Evolutionary conservation across 1,140 invertebrate species (phyloP), one percentile per base, ranked within the genome.

Genomic region (Formica selysi): DNA sequence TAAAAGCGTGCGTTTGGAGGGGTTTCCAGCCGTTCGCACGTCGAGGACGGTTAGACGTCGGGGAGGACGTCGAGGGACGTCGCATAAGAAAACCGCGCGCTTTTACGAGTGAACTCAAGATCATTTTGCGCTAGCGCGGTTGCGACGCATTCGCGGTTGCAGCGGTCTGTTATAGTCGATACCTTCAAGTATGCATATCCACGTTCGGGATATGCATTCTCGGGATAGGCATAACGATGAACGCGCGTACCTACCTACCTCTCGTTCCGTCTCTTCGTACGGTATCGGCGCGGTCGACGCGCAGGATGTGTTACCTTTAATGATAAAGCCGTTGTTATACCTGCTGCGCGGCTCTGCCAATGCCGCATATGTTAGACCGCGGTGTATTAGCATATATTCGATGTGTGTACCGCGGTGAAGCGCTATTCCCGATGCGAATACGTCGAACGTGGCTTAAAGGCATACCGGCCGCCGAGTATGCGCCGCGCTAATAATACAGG

Each of bases 241-340:
- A 86, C 64, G 70, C 38, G 61, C 11, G 44, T 13, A 8, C 11
- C 8, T 48, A 48, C 44, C 13, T 86, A 70, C 51, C 62, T 74
- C 51, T 76, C 51, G 62, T 26, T 54, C 16, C 13, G 38, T 32
- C 59, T 79, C 73, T 4, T 26, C 22, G 38, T 22, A 59, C 74
- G 88, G 3, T 38, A 89, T 85, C 44, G 87, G 84, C 74, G 29
- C 62, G 59, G 68, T 67, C 86, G 80, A 19, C 36, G 79, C 54
- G 83, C 61, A 86, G 91, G 87, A 85, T 81, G 89, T 84, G 87
- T 92, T 93, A 90, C 92, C 93, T 93, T 93, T 93, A 92, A 93
- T 91, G 91, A 93, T 92, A 93, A 93, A 92, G 89, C 91, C 88
- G 92, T 93, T 91, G 91, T 91, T 91, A 87, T 91, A 93, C 91